These are phyloP conservation scores for Schizopygopsis pylzovi DNA, from an alignment of 2,797 vertebrate species.

Conservation along the genomic window DNA sequence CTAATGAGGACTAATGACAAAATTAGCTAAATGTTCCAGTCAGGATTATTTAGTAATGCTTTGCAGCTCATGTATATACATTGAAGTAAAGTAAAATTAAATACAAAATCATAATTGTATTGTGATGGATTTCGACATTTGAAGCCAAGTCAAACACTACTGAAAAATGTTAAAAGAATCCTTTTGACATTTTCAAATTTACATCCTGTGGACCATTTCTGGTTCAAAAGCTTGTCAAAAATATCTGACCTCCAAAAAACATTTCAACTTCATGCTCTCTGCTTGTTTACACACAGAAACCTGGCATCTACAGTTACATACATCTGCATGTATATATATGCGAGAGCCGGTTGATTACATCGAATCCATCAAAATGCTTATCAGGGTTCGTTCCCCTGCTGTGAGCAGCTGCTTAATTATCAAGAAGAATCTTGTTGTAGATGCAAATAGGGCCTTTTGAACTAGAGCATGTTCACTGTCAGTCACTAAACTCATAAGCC, in stretches of 20 bases:
- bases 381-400: constrained; percentile 73
- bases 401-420: constrained; percentile 79
- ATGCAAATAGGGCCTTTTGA: constrained; percentile 78
- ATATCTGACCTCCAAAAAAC: constrained; percentile 12
- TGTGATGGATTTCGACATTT: neutral
- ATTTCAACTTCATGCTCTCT: neutral
- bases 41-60: neutral
- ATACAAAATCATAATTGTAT: neutral
- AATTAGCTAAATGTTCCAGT: neutral
- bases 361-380: constrained; percentile 74
- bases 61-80: neutral
- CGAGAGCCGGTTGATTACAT: constrained; percentile 70
- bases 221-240: neutral
- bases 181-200: constrained; percentile 5
- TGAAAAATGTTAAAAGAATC: neutral
- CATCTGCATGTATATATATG: neutral
- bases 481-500: constrained; percentile 63
- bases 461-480: constrained; percentile 72
- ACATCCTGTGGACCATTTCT: neutral
- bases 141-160: neutral
- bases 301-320: constrained; percentile 6
- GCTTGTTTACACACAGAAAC: neutral
- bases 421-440: constrained; percentile 75
- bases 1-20: neutral
- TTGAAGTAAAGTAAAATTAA: neutral